Evolutionary conservation across 2,113 vertebrate genomes (phyloP), one percentile per base, ranked within the genome.

Genomic region (Charina bottae): DNA sequence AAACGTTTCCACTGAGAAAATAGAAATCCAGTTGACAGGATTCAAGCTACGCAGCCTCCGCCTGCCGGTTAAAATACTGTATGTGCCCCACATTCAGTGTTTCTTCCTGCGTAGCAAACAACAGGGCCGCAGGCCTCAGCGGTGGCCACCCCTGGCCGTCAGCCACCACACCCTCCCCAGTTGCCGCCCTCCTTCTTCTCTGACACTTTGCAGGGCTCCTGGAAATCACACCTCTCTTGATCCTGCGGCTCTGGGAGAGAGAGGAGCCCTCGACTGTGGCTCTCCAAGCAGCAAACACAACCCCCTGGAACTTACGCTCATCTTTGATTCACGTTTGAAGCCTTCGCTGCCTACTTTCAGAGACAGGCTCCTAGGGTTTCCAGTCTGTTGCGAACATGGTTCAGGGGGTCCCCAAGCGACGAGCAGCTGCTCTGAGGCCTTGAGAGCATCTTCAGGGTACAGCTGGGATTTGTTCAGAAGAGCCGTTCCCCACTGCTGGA

Each of bases 221-320:
- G n/a, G 24, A n/a, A 33, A 6, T 49, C 17, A 92, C 90, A 93
- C 93, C 46, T 85, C 95, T 94, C 94, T 95, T 95, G 49, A 58
- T 95, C 94, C 96, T 83, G 59, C 83, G 92, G 78, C 93, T 91
- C 94, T 49, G 89, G 60, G 78, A 33, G 37, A n/a, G 92, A 92
- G 89, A 3, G 0, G 68, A 42, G 33, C 33, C 91, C 87, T 83
- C 37, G 59, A 0, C 56, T 85, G 91, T 92, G 92, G 92, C 92
- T 90, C 17, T 89, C 94, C 94, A 95, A 95, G 78, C 95, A 90
- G 62, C 91, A 95, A 93, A 90, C 92, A 93, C 85, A 93, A 62
- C 7, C 53, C 0, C 3, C 90, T 15, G 49, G 37, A 84, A 55
- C 4, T 90, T 90, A n/a, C 21, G 0, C 0, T 90, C 83, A 85